Base-by-base conservation (phyloP, 2,113 vertebrate genomes). In the Gavia stellata region DNA sequence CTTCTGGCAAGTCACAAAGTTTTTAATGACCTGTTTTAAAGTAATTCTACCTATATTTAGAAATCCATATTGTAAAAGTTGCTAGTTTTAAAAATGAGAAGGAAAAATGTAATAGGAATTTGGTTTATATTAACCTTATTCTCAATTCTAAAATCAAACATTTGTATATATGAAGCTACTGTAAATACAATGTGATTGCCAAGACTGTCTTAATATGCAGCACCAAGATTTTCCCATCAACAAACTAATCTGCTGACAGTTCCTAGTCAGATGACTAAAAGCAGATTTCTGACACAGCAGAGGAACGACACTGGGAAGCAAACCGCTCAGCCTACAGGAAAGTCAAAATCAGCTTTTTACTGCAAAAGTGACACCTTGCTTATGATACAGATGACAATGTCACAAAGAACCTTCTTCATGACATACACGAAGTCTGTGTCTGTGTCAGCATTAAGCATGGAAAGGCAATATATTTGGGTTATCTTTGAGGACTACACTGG, bases 321-420 rank as follows among this genome's bases (percentile, higher is more conserved):
- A 65, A 86, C 20, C 0, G 0, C 28, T 55, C 34, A 49, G 47
- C 21, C n/a, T 31, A 55, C 0, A 1, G 45, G 9, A 66, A 81
- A 72, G 67, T 62, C 6, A 72, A 63, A 81, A 81, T 36, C n/a
- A 70, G 50, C 31, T 82, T 92, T 68, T 58, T 75, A 65, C 40
- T 49, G 40, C 29, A 66, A 42, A 66, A 88, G 8, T 44, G 25
- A 63, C 40, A 84, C 38, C 13, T 62, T 58, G 47, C 44, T 81
- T 81, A 68, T 3, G 7, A 78, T 53, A 75, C 19, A 53, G 62
- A 61, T 44, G 63, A 77, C 40, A 92, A 65, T 0, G 2, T 25
- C 78, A 67, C 66, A 53, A 47, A 63, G 36, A 82, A 78, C 17
- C 14, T 73, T 86, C 61, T 65, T 75, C 16, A 38, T 36, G 34